Percentiles rank a stretch among this genome's conserved stretches.
phyloP scores from a whole-genome alignment of 2,888 invertebrate genomes.

The Eupithecia dodoneata region DNA sequence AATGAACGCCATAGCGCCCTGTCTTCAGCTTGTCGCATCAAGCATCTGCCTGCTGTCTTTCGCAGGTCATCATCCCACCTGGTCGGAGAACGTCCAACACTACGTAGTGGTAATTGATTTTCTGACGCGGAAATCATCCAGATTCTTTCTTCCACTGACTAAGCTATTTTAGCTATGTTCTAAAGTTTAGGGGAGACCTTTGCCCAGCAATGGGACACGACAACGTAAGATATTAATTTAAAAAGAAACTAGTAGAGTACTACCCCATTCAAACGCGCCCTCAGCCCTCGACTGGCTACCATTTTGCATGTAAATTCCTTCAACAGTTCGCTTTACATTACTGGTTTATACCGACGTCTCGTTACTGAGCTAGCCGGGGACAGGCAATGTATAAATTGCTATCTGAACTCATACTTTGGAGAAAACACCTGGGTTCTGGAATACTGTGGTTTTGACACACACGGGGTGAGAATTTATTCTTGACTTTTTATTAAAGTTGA shows the following conservation, averaged over 20 bases:
- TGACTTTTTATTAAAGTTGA: not conserved
- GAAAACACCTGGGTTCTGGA: slow-evolving; percentile 31
- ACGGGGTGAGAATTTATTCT: slow-evolving; percentile 8
- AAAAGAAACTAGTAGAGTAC: not conserved
- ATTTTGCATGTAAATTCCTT: slow-evolving; percentile 56
- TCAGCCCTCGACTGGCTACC: slow-evolving; percentile 37
- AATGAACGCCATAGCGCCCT: too few relatives aligned
- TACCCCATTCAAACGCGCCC: slow-evolving; percentile 10
- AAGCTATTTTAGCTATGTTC: not conserved
- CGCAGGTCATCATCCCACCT: too few relatives aligned
- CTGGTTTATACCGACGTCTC: slow-evolving; percentile 38
- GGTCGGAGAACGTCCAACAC: too few relatives aligned
- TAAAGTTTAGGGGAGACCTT: not conserved
- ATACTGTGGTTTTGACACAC: slow-evolving; percentile 27
- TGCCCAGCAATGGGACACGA: not conserved
- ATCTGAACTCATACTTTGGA: slow-evolving; percentile 33
- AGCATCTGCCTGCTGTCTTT: too few relatives aligned
- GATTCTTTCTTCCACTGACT: not conserved
- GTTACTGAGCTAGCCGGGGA: slow-evolving; percentile 38
- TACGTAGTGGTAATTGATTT: too few relatives aligned
- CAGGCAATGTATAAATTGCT: slow-evolving; percentile 45
- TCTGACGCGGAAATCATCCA: too few relatives aligned
- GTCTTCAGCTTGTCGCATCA: too few relatives aligned
- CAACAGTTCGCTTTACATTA: slow-evolving; percentile 47
- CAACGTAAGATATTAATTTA: not conserved